Percentiles rank a stretch among this genome's conserved stretches.
Evolutionary conservation across 2,888 invertebrate genomes (phyloP).

Genomic region (Orchesellides sinensis): DNA sequence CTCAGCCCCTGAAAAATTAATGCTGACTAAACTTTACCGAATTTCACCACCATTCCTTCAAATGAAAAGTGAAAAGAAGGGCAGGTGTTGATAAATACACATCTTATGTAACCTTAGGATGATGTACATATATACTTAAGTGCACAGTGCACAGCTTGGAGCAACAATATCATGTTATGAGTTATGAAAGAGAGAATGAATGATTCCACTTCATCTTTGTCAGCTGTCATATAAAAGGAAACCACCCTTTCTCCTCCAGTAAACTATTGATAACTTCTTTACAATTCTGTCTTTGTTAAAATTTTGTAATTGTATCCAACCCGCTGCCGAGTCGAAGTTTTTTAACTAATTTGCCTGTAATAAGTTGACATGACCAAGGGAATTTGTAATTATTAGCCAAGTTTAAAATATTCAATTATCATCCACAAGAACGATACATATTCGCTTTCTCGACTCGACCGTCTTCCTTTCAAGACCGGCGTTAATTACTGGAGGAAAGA

Average conservation of each 20-base stretch:
- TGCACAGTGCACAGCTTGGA: not conserved
- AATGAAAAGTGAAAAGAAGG: slow-evolving; percentile 19
- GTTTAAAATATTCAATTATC: slow-evolving; percentile 55
- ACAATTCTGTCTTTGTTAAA: not conserved
- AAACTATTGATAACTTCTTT: slow-evolving; percentile 47
- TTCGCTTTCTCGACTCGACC: slow-evolving; percentile 19
- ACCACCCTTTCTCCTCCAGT: slow-evolving; percentile 11
- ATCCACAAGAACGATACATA: slow-evolving; percentile 7
- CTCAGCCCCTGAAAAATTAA: slow-evolving; percentile 15
- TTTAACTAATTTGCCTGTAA: slow-evolving; percentile 34
- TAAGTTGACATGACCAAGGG: slow-evolving; percentile 46
- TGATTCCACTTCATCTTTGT: slow-evolving; percentile 54
- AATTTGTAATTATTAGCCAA: slow-evolving; percentile 54
- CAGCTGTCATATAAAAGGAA: slow-evolving; percentile 29
- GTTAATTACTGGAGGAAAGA: slow-evolving; percentile 49
- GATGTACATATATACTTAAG: not conserved
- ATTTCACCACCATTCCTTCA: slow-evolving; percentile 32
- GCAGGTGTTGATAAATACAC: slow-evolving; percentile 45
- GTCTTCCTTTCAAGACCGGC: slow-evolving; percentile 38
- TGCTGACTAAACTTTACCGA: slow-evolving; percentile 35
- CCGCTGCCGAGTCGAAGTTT: slow-evolving; percentile 19
- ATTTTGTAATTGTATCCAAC: slow-evolving; percentile 5
- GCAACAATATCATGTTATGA: slow-evolving; percentile 45
- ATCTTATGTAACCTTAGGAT: slow-evolving; percentile 1
- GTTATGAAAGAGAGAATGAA: slow-evolving; percentile 52